Evolutionary conservation across 1,140 invertebrate genomes (phyloP).

Genomic region (Gonatopus flavifemur): DNA sequence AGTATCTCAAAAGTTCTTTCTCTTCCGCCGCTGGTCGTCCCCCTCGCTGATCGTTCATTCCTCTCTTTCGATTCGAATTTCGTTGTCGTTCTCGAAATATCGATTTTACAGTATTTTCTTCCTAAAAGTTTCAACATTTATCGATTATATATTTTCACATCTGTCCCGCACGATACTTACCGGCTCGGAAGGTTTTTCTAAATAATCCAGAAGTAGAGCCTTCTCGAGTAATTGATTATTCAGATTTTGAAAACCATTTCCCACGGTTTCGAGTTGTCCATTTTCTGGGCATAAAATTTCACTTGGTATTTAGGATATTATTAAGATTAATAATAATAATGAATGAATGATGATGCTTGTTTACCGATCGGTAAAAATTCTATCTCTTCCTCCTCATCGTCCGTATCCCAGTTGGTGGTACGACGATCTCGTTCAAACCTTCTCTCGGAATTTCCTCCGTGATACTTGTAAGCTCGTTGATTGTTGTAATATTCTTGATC

Average conservation of each 20-base stretch:
- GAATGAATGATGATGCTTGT: neutral
- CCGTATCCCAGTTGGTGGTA: conserved; percentile 26
- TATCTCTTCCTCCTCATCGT: conserved; percentile 33
- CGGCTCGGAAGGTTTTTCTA: conserved; percentile 30
- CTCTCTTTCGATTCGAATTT: conserved; percentile 27
- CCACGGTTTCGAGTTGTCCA: conserved; percentile 46
- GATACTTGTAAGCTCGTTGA: conserved; percentile 42
- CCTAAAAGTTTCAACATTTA: conserved; percentile 10
- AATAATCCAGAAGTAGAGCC: conserved; percentile 35
- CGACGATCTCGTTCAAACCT: conserved; percentile 35
- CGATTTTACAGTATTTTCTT: conserved; percentile 33
- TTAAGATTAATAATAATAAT: neutral
- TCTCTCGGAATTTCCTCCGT: conserved; percentile 30
- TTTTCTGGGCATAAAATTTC: conserved; percentile 28
- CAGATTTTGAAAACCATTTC: conserved; percentile 44
- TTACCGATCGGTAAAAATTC: conserved; percentile 42
- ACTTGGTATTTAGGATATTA: neutral
- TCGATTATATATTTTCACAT: neutral
- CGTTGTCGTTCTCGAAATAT: conserved; percentile 47
- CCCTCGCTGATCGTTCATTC: conserved; percentile 5
- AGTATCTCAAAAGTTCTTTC: conserved; percentile 27
- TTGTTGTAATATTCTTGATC: conserved; percentile 44
- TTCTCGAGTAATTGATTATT: conserved; percentile 37
- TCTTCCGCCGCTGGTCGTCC: conserved; percentile 12
- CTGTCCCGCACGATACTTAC: conserved; percentile 26